phyloP scores from a whole-genome alignment of 2,113 vertebrate species.

The Psophia crepitans region DNA sequence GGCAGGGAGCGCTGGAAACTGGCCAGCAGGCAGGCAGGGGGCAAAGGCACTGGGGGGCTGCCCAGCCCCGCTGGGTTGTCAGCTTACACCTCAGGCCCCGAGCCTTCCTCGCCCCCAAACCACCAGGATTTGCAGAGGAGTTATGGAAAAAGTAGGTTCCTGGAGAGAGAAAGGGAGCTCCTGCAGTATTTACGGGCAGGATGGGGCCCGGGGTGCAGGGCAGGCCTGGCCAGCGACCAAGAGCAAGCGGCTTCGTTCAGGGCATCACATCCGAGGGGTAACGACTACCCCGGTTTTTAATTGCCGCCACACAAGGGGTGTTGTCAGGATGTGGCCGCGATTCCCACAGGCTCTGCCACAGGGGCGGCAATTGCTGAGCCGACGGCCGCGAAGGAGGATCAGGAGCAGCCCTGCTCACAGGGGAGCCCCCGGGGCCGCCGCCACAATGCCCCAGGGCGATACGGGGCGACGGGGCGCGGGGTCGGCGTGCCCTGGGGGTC shows the following conservation, averaged over 20 bases:
- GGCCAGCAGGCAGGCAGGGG: not conserved
- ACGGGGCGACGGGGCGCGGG: rapidly evolving
- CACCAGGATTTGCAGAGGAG: not conserved
- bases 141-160: not conserved
- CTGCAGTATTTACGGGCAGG: not conserved
- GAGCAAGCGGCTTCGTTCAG: rapidly evolving
- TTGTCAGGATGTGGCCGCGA: rapidly evolving
- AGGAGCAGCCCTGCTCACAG: not conserved
- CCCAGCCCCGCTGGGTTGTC: not conserved
- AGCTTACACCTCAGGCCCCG: not conserved
- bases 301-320: rapidly evolving
- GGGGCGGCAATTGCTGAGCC: rapidly evolving
- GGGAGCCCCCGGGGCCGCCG: not conserved
- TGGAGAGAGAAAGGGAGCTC: not conserved
- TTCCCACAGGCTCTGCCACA: not conserved
- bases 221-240: rapidly evolving
- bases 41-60: rapidly evolving
- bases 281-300: not conserved
- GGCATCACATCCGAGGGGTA: rapidly evolving
- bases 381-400: not conserved
- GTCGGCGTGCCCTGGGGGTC: rapidly evolving
- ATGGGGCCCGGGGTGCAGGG: not conserved
- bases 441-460: not conserved
- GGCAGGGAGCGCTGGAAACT: not conserved
- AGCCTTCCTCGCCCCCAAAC: not conserved